A percentile compares a stretch with the other conserved stretches of the same genome.
These are phyloP conservation scores for Peromyscus aztecus DNA, from an alignment of 2,797 vertebrate genomes.

Conservation along the genomic window DNA sequence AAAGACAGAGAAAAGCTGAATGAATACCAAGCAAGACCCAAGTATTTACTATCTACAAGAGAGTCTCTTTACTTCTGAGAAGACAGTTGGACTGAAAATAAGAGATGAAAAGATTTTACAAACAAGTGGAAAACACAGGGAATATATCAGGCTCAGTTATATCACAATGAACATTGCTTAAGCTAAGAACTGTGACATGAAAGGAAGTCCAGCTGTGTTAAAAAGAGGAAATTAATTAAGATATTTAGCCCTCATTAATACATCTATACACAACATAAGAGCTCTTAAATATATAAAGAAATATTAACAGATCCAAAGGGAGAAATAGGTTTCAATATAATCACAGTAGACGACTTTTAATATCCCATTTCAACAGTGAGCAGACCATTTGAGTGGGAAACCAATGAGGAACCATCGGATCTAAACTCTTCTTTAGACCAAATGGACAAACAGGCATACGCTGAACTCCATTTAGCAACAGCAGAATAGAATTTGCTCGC, in stretches of 20 bases:
- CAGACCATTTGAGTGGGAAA: background rate
- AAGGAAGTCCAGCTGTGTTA: background rate
- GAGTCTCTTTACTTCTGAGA: background rate
- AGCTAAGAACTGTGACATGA: background rate
- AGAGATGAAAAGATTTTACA: background rate
- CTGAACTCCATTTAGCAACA: background rate
- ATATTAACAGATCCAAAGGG: background rate
- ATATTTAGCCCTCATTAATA: background rate
- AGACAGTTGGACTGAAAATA: background rate
- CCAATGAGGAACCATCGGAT: background rate
- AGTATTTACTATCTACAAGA: background rate
- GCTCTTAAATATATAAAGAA: background rate
- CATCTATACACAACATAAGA: background rate
- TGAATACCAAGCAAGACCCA: background rate
- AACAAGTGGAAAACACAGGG: background rate
- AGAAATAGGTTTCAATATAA: background rate
- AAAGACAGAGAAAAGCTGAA: background rate
- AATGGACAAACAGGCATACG: background rate
- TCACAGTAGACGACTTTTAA: background rate
- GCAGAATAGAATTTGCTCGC: background rate
- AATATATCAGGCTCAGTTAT: background rate
- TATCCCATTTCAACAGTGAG: background rate
- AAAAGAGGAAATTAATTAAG: background rate
- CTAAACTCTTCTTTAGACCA: background rate
- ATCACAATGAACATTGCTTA: background rate